phyloP scores from a whole-genome alignment of 2,113 vertebrate genomes.

The Ctenomys sociabilis region DNA sequence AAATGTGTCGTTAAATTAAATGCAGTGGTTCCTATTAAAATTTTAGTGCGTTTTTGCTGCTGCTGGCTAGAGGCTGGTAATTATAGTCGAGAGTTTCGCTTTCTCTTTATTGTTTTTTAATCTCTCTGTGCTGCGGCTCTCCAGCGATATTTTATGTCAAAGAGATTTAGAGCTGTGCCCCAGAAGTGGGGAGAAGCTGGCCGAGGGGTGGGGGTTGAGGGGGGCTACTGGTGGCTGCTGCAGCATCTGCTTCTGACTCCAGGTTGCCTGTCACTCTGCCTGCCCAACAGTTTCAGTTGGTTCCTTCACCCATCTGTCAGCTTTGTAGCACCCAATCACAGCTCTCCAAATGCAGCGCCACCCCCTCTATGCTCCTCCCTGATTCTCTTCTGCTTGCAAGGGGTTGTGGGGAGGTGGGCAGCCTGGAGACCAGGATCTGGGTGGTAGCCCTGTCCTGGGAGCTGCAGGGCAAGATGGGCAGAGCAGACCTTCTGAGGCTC shows the following conservation, averaged over 20 bases:
- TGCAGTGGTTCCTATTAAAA: slow-evolving; percentile 93
- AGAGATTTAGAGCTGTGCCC: slow-evolving; percentile 83
- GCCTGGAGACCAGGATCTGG: not conserved
- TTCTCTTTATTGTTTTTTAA: slow-evolving; percentile 92
- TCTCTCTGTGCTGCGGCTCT: slow-evolving; percentile 86
- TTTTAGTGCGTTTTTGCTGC: slow-evolving; percentile 90
- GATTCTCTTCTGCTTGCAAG: not conserved
- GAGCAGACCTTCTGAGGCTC: not conserved
- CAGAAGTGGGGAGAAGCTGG: not conserved
- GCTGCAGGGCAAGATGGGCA: not conserved
- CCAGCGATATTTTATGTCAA: slow-evolving; percentile 84
- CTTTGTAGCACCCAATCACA: slow-evolving; percentile 63
- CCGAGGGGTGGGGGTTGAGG: not conserved
- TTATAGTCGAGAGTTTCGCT: slow-evolving; percentile 88
- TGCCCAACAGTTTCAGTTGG: slow-evolving; percentile 49
- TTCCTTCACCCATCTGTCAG: slow-evolving; percentile 45
- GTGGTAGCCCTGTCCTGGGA: not conserved
- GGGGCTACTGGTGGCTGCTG: not conserved
- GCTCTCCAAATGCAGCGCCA: not conserved
- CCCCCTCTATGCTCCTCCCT: not conserved
- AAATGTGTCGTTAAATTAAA: slow-evolving; percentile 93
- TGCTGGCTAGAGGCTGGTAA: slow-evolving; percentile 88
- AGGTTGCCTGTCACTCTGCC: slow-evolving; percentile 13
- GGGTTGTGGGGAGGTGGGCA: not conserved
- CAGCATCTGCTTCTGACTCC: not conserved